Percentiles rank a stretch among this genome's conserved stretches.
phyloP scores from a whole-genome alignment of 2,888 invertebrate genomes.

The Spialia ferax region DNA sequence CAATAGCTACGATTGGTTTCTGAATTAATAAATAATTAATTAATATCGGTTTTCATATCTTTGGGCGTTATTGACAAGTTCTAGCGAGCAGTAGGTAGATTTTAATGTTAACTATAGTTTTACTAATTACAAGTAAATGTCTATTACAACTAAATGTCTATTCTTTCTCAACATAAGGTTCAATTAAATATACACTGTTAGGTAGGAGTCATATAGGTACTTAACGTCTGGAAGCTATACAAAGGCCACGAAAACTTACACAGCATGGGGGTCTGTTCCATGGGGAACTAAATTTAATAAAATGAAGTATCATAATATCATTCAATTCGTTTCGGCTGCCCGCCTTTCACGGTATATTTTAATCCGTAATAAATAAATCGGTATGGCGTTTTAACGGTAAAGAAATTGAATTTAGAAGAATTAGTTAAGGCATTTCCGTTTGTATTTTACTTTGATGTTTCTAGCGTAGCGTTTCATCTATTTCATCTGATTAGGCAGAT shows the following conservation, averaged over 20 bases:
- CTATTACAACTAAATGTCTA: no score
- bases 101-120: no score
- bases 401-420: conserved; percentile 13
- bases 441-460: neutral
- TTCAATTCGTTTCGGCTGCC: conserved; percentile 26
- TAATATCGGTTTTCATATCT: neutral
- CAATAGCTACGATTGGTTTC: conserved; percentile 22
- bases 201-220: no score
- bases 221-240: no score
- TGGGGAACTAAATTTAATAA: conserved; percentile 20
- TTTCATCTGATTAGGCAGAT: conserved; percentile 5
- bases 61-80: neutral
- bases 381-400: conserved; percentile 1
- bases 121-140: no score
- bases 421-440: neutral
- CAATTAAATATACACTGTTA: no score
- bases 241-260: neutral
- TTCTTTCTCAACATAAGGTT: no score
- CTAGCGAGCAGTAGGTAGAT: neutral
- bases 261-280: conserved; percentile 3
- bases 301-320: conserved; percentile 21
- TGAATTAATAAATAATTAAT: conserved; percentile 11
- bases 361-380: conserved; percentile 18
- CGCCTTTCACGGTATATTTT: conserved; percentile 16
- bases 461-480: no score